Base-by-base conservation (phyloP, 2,113 vertebrate genomes). In the Malurus cyaneus region DNA sequence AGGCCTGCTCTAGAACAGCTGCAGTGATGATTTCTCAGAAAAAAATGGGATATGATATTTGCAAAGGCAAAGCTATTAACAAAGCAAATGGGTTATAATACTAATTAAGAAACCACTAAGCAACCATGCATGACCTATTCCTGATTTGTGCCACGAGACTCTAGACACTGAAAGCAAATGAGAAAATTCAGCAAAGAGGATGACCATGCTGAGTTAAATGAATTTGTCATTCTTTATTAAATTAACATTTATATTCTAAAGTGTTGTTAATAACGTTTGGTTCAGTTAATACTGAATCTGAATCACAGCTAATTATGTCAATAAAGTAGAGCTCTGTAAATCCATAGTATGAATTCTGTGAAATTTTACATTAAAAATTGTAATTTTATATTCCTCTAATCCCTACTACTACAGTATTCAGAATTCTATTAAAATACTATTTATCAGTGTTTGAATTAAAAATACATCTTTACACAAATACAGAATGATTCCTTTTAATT, bases 11-110 rank as follows among this genome's bases (percentile, higher is more conserved):
- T 60, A 52, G 26, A 77, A 65, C 6, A 70, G 65, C 66, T 74
- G 28, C n/a, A 80, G 31, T 18, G 10, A 78, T 17, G 29, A 86
- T 66, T 80, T 71, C 79, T 70, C 49, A 93, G 67, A 41, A 76
- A 80, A 80, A 94, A 95, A 92, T 34, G 44, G 72, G 60, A 71
- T 71, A 67, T 0, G 1, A 52, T 94, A 94, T 60, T 92, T 94
- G 85, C 76, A 96, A 94, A 93, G 71, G 81, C 74, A 90, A 86
- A 94, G 53, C 50, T 88, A 82, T 93, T 96, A 96, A 93, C 54
- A 93, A 95, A 94, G 82, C 19, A 94, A 95, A 90, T 84, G 69
- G n/a, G 44, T 86, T 92, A 76, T 88, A 82, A 89, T 88, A 80
- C 64, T 86, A 95, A 96, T 94, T 93, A 95, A 90, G 76, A 91